These are phyloP conservation scores for Dunckerocampus dactyliophorus DNA, from an alignment of 2,113 vertebrate genomes.

Conservation along the genomic window DNA sequence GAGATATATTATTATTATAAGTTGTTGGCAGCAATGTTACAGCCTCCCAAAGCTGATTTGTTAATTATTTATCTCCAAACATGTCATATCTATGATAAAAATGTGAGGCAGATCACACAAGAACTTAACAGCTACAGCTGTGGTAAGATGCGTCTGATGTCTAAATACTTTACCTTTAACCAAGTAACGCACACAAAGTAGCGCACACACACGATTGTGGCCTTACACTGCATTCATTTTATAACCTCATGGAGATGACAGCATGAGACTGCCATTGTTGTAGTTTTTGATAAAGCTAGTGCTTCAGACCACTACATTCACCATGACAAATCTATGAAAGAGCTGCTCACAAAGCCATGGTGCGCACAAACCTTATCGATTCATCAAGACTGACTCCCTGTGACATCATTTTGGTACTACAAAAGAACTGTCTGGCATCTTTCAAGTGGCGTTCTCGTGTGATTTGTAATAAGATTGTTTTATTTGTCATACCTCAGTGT, in stretches of 20 bases:
- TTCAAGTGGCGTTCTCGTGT: conserved; percentile 33
- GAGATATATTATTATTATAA: conserved; percentile 11
- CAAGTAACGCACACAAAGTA: conserved; percentile 11
- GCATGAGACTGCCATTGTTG: conserved; percentile 21
- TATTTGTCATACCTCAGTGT: conserved; percentile 36
- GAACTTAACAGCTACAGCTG: conserved; percentile 12
- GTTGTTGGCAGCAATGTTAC: conserved; percentile 23
- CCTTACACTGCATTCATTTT: conserved; percentile 33
- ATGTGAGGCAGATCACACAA: background rate
- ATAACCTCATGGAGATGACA: conserved; percentile 11
- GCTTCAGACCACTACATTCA: conserved; percentile 18
- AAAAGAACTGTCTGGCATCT: conserved; percentile 14
- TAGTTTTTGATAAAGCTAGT: background rate
- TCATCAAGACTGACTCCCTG: conserved; percentile 3
- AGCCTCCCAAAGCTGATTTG: conserved; percentile 7
- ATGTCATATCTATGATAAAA: conserved; percentile 3
- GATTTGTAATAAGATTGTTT: conserved; percentile 51
- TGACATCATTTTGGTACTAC: conserved; percentile 28
- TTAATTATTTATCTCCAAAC: conserved; percentile 1
- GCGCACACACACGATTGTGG: conserved; percentile 9
- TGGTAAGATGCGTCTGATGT: background rate
- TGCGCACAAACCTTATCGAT: background rate
- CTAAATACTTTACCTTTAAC: background rate
- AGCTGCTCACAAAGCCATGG: conserved; percentile 25
- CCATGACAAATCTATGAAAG: conserved; percentile 3